These are phyloP conservation scores for Phrixothrix hirtus DNA, from an alignment of 2,888 invertebrate genomes.

Conservation along the genomic window DNA sequence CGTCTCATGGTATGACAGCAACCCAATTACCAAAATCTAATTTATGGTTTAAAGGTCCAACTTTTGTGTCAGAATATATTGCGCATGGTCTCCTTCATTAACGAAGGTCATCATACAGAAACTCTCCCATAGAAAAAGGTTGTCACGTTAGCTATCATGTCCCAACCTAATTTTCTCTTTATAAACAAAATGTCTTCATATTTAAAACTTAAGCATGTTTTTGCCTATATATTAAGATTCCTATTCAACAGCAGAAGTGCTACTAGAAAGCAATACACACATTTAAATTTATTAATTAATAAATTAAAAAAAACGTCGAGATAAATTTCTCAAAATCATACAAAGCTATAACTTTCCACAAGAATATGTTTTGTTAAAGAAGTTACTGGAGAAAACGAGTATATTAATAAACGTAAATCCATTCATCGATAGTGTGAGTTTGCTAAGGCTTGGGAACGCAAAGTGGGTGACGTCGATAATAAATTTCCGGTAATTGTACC, in stretches of 20 bases:
- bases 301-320: too few relatives aligned
- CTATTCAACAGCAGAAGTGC: too few relatives aligned
- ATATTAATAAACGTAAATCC: constrained; percentile 28
- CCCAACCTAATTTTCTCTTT: background rate
- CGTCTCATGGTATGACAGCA: constrained; percentile 4
- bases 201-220: constrained; percentile 1
- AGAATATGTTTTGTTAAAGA: too few relatives aligned
- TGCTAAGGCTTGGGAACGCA: constrained; percentile 30
- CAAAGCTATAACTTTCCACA: background rate
- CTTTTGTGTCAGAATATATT: too few relatives aligned
- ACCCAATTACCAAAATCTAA: background rate
- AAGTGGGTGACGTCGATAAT: constrained; percentile 20
- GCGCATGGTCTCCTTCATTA: too few relatives aligned
- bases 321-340: background rate
- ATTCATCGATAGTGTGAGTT: constrained; percentile 24
- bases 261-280: too few relatives aligned
- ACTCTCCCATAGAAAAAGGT: too few relatives aligned
- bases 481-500: constrained; percentile 34
- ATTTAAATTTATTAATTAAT: too few relatives aligned
- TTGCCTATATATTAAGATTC: constrained; percentile 1
- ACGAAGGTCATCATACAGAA: too few relatives aligned
- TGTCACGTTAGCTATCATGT: too few relatives aligned
- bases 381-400: constrained; percentile 4
- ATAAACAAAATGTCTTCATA: constrained; percentile 6
- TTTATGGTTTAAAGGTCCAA: constrained; percentile 17